Evolutionary conservation across 2,888 invertebrate species (phyloP), one percentile per base, ranked within the genome.

Genomic region (Rotaria sp.): DNA sequence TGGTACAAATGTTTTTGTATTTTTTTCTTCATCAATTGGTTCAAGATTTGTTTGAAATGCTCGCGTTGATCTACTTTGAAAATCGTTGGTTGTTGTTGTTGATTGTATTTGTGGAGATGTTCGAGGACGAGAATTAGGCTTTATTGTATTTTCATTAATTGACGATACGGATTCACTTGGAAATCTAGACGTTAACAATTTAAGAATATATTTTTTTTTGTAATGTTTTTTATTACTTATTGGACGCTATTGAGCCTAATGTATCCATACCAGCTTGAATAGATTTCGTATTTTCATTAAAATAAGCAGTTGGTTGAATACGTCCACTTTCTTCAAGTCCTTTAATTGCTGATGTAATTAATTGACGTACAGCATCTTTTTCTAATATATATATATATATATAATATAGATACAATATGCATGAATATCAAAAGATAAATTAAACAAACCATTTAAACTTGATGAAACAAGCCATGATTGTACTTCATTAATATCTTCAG

Each of bases 391-490:
- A 52, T 2, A 52, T 21, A 52, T 2, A 18, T 15, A 50, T 18
- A 50, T 15, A 11, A 52, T 52, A 24, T 24, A 3, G 38, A 45
- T 45, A 30, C 5, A 21, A n/a, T n/a, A 15, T 15, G 3, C 30
- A 59, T 59, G 1, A 59, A 8, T 30, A 11, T 59, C 4, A 45
- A 18, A 15, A 35, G 30, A 30, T 2, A 38, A 10, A 11, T 13
- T n/a, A 48, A 48, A 48, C 84, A 35, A 26, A 84, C 84, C 84
- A 13, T 18, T 30, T 52, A 59, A 48, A 67, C 57, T 30, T 24
- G 86, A 45, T 35, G 86, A 86, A 21, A 86, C 86, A n/a, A 86
- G 86, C 86, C 86, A 86, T n/a, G 84, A 85, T 75, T 86, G 86
- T 45, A 86, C 55, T n/a, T 86, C 86, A 41, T 55, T 84, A 41